phyloP scores from a whole-genome alignment of 2,888 invertebrate genomes.

The Chloromyia formosa region DNA sequence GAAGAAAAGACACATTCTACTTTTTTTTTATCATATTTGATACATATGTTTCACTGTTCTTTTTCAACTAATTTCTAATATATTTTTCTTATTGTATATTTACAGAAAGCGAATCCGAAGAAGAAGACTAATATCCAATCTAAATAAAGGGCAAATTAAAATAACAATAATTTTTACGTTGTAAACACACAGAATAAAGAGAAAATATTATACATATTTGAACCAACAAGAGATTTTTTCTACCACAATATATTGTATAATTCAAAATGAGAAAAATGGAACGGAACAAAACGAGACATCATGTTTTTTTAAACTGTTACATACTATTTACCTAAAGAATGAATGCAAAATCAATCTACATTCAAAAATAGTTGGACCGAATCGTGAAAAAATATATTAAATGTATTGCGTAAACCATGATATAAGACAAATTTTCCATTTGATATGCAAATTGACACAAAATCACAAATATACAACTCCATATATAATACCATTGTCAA shows the following conservation, averaged over 20 bases:
- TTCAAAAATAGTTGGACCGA: too few species aligned
- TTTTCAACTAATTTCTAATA: neutral
- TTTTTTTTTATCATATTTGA: too few species aligned
- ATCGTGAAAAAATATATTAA: too few species aligned
- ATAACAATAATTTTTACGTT: conserved; percentile 12
- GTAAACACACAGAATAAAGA: conserved; percentile 20
- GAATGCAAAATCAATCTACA: too few species aligned
- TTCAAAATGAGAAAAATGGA: neutral
- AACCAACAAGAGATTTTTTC: conserved; percentile 37
- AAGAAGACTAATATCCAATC: conserved; percentile 56
- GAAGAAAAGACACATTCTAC: conserved; percentile 45
- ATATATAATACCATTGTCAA: too few species aligned
- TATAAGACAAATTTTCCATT: too few species aligned
- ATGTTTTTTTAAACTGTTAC: too few species aligned
- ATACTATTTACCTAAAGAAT: too few species aligned
- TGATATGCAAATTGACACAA: too few species aligned
- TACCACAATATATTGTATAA: conserved; percentile 29
- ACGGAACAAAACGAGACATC: neutral
- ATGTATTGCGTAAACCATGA: too few species aligned
- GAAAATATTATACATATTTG: conserved; percentile 27
- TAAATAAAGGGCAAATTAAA: neutral
- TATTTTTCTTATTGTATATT: conserved; percentile 47
- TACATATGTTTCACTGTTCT: too few species aligned
- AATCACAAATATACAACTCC: too few species aligned
- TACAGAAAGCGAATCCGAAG: conserved; percentile 64